Percentiles rank a stretch among this genome's conserved stretches.
phyloP scores from a whole-genome alignment of 2,888 invertebrate genomes.

The Scaptomyza flava region DNA sequence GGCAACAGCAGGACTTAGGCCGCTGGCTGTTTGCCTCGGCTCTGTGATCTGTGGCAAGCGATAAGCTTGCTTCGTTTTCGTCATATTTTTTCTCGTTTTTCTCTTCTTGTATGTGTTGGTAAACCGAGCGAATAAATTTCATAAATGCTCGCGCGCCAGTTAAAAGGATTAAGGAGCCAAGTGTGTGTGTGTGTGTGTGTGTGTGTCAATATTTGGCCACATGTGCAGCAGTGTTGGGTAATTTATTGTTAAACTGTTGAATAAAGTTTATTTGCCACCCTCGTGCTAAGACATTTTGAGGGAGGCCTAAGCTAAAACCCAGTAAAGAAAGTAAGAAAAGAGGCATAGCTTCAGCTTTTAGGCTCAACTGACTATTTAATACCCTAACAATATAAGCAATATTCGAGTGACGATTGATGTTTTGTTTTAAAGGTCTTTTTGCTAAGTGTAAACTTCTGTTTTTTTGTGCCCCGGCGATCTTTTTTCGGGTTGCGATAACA shows the following conservation, averaged over 20 bases:
- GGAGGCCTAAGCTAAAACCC: constrained; percentile 12
- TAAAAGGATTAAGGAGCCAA: constrained; percentile 67
- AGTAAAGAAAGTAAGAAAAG: constrained; percentile 34
- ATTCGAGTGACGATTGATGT: no score
- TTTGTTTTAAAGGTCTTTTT: no score
- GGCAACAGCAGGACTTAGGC: constrained; percentile 56
- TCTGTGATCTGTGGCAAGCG: constrained; percentile 65
- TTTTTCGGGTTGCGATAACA: constrained; percentile 27
- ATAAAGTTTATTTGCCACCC: constrained; percentile 61
- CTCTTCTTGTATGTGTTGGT: constrained; percentile 5
- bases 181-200: constrained; percentile 22
- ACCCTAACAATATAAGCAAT: constrained; percentile 5
- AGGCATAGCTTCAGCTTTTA: not conserved
- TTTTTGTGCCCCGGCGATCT: constrained; percentile 26
- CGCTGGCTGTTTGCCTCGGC: constrained; percentile 38
- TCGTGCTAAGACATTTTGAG: not conserved
- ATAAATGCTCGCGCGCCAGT: constrained; percentile 65
- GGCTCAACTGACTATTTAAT: constrained; percentile 9
- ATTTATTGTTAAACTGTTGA: constrained; percentile 76
- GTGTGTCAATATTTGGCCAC: constrained; percentile 65
- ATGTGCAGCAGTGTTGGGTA: constrained; percentile 58
- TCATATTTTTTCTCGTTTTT: constrained; percentile 13
- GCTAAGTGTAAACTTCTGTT: not conserved
- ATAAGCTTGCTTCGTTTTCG: constrained; percentile 48
- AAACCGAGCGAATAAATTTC: constrained; percentile 68